Base-by-base conservation (phyloP, 2,888 invertebrate genomes). In the Spodoptera exigua region DNA sequence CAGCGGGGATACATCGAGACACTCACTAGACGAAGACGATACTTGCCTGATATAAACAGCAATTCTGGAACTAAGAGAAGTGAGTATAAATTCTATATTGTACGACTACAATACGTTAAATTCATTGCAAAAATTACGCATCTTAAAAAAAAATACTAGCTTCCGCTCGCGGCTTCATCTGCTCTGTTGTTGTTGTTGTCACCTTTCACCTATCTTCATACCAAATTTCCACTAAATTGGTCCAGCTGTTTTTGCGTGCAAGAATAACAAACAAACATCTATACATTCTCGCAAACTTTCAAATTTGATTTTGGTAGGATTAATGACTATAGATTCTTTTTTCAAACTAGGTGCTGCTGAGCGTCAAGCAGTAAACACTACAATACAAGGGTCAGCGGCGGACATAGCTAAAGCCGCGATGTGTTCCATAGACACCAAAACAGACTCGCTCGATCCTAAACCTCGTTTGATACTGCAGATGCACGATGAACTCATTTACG, bases 401-500 rank as follows among this genome's bases (percentile, higher is more conserved):
- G 99, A 99, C 89, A 96, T 99, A 43, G 97, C 98, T 0, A 99
- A 99, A 89, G 96, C 95, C 57, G 98, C 99, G 0, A 98, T 99
- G 96, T 95, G 98, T 27, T 93, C 95, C 47, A 96, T 99, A 78
- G 96, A 98, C 75, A 88, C 92, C 11, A 94, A 83, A 85, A 88
- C 70, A 52, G 92, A 80, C 74, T 87, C 37, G 1, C 57, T 78
- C 17, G 72, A 65, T 40, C 80, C 85, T 49, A 89, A 90, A 75
- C 96, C 96, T 0, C 95, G 95, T 64, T 95, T 99, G 12, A 96
- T 99, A 2, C 93, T 99, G 18, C 99, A 99, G 87, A 94, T 99
- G 79, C 99, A 99, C 87, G 99, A 99, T 89, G 99, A 99, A 94
- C 95, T 99, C 2, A 96, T 99, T 27, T 99, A 98, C 84, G 99